Evolutionary conservation across 1,140 invertebrate genomes (phyloP).

Genomic region (Halesus radiatus): DNA sequence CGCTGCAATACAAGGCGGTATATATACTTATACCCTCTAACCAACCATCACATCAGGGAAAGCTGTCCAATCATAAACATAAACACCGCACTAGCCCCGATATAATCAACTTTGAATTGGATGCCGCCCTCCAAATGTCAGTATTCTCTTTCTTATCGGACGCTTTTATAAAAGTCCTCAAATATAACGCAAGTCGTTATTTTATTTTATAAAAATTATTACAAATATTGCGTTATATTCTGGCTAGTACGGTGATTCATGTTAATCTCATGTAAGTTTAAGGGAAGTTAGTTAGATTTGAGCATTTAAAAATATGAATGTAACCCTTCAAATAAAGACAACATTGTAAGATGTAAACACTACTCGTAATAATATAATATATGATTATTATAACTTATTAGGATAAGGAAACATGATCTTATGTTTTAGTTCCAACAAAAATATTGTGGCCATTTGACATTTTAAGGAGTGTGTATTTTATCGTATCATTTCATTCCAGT

Average conservation of each 20-base stretch:
- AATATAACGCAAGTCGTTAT: too few species aligned
- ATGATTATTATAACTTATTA: slow-evolving; percentile 25
- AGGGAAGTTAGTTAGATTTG: slow-evolving; percentile 1
- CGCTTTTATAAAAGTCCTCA: too few species aligned
- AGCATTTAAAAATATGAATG: neutral
- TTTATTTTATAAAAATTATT: too few species aligned
- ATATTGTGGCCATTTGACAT: slow-evolving; percentile 42
- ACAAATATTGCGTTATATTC: too few species aligned
- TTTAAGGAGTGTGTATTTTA: slow-evolving; percentile 32
- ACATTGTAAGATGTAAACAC: slow-evolving; percentile 2
- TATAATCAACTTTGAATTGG: too few species aligned
- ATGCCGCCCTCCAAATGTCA: too few species aligned
- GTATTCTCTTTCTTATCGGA: too few species aligned
- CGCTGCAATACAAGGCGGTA: slow-evolving; percentile 22
- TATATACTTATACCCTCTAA: slow-evolving; percentile 21
- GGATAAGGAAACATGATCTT: slow-evolving; percentile 43
- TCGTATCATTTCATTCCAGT: slow-evolving; percentile 32
- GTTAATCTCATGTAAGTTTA: slow-evolving; percentile 19
- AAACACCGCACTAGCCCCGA: neutral
- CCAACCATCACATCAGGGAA: slow-evolving; percentile 36
- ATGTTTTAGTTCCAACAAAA: slow-evolving; percentile 47
- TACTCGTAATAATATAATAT: slow-evolving; percentile 8
- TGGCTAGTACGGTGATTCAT: too few species aligned
- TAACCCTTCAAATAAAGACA: slow-evolving; percentile 10
- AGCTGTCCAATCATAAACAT: slow-evolving; percentile 33